phyloP scores from a whole-genome alignment of 2,113 vertebrate genomes.

The Crotalus helleri region DNA sequence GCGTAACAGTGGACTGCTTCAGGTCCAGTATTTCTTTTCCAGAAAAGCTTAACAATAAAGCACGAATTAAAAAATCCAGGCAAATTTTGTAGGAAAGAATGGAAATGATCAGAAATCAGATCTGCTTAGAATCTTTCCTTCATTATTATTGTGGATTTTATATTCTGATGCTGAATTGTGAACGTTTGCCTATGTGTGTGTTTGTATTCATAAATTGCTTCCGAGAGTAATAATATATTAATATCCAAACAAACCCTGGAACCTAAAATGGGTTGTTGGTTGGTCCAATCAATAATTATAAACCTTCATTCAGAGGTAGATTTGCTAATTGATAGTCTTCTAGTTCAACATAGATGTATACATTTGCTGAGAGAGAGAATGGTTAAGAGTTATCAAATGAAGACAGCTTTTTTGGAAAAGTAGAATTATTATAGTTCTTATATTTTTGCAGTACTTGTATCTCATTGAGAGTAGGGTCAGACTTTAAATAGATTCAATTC shows the following conservation, averaged over 20 bases:
- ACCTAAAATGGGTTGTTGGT: conserved; percentile 22
- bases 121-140: neutral
- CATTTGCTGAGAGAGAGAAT: neutral
- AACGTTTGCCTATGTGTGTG: neutral
- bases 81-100: neutral
- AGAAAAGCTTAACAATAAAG: neutral
- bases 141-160: neutral
- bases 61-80: neutral
- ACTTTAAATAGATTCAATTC: neutral
- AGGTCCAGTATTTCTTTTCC: neutral
- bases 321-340: conserved; percentile 31
- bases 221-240: neutral
- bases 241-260: neutral
- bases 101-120: neutral
- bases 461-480: conserved; percentile 5
- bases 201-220: neutral
- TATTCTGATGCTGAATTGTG: neutral
- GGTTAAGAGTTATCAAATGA: neutral
- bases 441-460: conserved; percentile 9
- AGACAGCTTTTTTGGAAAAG: neutral
- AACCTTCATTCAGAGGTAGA: conserved; percentile 32
- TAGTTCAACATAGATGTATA: conserved; percentile 14
- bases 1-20: neutral
- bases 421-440: neutral
- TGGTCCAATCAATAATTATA: conserved; percentile 2